Evolutionary conservation across 1,140 invertebrate genomes (phyloP).

Genomic region (Drosophila tani): DNA sequence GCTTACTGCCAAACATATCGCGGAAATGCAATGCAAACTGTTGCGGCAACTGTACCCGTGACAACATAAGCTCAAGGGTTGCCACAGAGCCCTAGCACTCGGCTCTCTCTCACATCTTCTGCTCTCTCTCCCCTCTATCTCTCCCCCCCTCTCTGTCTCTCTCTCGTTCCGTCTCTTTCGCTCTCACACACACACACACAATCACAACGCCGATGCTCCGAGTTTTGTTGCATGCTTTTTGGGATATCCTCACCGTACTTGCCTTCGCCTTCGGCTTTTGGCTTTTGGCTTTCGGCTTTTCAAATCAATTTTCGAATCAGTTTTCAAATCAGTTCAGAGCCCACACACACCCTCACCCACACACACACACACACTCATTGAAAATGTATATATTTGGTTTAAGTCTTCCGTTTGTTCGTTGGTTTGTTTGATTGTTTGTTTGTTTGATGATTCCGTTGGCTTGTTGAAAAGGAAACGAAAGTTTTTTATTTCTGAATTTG

Average conservation of each 20-base stretch:
- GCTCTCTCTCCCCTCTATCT: constrained; percentile 18
- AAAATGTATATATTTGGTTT: constrained; percentile 43
- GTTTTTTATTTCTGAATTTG: constrained; percentile 48
- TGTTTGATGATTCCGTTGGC: constrained; percentile 43
- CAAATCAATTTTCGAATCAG: constrained; percentile 2
- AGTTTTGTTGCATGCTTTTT: constrained; percentile 55
- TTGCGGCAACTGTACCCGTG: constrained; percentile 11
- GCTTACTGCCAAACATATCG: background rate
- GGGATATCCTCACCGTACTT: constrained; percentile 20
- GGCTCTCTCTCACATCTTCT: constrained; percentile 16
- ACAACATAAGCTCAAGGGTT: background rate
- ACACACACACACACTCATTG: constrained; percentile 4
- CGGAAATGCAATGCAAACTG: background rate
- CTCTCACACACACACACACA: constrained; percentile 19
- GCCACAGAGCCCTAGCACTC: background rate
- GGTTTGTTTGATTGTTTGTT: constrained; percentile 58
- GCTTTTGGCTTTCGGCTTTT: constrained; percentile 44
- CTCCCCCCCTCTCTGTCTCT: constrained; percentile 14
- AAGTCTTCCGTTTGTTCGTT: constrained; percentile 43
- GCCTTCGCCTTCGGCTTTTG: constrained; percentile 22
- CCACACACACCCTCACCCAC: background rate
- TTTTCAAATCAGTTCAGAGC: constrained; percentile 11
- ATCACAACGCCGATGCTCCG: constrained; percentile 13
- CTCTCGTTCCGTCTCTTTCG: background rate
- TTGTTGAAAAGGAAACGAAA: constrained; percentile 42